Percentiles rank a stretch among this genome's conserved stretches.
Conservation (phyloP, 2,797 vertebrate genomes). For the Anniella stebbinsi region DNA sequence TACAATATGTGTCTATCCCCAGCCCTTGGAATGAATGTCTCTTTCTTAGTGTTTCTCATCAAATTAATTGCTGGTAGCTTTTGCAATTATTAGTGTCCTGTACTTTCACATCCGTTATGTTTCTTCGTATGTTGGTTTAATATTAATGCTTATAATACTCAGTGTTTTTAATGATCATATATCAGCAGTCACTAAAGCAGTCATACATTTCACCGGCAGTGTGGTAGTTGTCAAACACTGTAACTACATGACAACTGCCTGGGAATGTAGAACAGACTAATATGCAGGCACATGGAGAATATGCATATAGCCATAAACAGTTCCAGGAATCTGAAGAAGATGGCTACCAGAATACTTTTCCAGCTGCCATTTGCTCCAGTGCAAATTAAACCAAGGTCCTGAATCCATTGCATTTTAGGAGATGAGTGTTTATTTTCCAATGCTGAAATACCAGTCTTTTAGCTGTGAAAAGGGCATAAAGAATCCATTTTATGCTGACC, state of each 20-base stretch:
- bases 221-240: background rate
- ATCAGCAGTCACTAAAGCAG: background rate
- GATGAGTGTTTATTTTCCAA: too few species aligned
- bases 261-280: background rate
- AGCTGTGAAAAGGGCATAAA: too few species aligned
- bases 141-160: background rate
- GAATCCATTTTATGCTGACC: too few species aligned
- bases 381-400: background rate
- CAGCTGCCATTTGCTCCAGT: background rate
- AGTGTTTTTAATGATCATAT: background rate
- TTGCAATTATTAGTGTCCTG: background rate
- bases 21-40: slow-evolving; percentile 21
- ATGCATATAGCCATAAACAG: background rate
- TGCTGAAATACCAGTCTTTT: too few species aligned
- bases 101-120: background rate
- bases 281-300: background rate
- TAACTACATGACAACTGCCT: background rate
- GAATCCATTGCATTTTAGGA: too few species aligned
- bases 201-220: background rate
- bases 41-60: slow-evolving; percentile 8
- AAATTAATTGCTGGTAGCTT: slow-evolving; percentile 14
- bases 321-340: background rate
- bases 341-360: background rate
- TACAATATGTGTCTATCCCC: background rate
- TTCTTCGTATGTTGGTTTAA: background rate